Percentiles rank a stretch among this genome's conserved stretches.
Conservation (phyloP, 92 coral and sea anemone genomes). For the Bergia sp. region DNA sequence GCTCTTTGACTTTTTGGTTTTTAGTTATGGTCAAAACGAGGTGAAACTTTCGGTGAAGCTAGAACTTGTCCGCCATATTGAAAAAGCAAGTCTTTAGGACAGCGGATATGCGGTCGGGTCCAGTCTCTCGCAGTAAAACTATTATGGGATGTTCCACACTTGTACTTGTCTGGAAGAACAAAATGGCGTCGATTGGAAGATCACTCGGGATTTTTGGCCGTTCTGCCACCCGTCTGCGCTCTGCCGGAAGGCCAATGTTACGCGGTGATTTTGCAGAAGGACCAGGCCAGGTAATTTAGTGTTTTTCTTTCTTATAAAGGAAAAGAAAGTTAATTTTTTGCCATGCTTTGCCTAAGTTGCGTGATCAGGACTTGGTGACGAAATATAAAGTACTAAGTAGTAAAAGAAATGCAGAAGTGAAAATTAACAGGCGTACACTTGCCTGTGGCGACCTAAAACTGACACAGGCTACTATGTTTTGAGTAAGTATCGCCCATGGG, state of each 20-base stretch:
- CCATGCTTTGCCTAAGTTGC: not conserved
- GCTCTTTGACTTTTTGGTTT: not conserved
- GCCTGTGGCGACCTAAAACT: no score
- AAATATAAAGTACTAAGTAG: no score
- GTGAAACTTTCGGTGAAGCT: not conserved
- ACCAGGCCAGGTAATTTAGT: conserved; percentile 81
- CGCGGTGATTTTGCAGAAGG: conserved; percentile 87
- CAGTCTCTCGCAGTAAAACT: conserved; percentile 13
- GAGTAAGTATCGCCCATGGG: no score
- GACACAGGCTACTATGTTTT: no score
- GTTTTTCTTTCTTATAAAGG: not conserved
- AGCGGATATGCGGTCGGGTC: conserved; percentile 42
- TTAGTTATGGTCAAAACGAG: not conserved
- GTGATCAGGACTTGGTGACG: no score
- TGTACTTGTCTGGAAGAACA: conserved; percentile 47
- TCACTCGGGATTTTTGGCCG: conserved; percentile 88
- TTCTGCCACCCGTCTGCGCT: conserved; percentile 89
- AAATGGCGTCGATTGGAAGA: conserved; percentile 92
- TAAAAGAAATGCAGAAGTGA: no score
- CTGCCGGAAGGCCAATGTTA: conserved; percentile 70
- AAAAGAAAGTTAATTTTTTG: not conserved
- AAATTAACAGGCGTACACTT: no score
- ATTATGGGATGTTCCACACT: conserved; percentile 55
- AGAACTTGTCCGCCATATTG: conserved; percentile 52
- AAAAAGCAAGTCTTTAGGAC: conserved; percentile 25